Conservation (phyloP, 2,797 vertebrate species). For the Rhabdomys pumilio region DNA sequence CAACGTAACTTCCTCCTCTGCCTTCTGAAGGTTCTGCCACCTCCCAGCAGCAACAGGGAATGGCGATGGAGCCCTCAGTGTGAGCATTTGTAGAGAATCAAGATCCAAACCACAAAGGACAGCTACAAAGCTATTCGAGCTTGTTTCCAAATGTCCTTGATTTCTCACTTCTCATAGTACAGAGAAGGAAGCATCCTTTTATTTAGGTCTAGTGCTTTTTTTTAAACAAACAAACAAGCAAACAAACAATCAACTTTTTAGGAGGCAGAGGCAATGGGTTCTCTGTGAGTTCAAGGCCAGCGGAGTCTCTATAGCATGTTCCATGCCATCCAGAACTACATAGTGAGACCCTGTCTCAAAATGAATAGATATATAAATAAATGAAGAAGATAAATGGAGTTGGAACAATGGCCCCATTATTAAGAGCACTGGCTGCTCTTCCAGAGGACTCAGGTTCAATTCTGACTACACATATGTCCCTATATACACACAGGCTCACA, state of each 20-base stretch:
- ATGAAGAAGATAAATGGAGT: background rate
- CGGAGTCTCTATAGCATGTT: background rate
- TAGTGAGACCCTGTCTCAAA: background rate
- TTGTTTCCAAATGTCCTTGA: conserved; percentile 34
- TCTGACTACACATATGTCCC: background rate
- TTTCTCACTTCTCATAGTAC: conserved; percentile 42
- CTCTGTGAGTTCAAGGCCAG: background rate
- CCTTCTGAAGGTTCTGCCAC: background rate
- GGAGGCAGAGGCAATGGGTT: background rate
- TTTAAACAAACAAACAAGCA: background rate
- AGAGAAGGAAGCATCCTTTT: conserved; percentile 33
- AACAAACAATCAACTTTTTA: background rate
- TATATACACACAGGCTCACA: background rate
- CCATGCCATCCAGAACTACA: background rate
- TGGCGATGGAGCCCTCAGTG: background rate
- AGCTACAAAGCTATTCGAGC: conserved; percentile 1
- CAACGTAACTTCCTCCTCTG: background rate
- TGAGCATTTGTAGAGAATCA: background rate
- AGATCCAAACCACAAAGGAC: background rate
- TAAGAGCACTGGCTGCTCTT: background rate
- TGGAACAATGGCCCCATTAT: background rate
- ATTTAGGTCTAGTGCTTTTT: background rate
- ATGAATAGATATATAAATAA: background rate
- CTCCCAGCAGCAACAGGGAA: background rate
- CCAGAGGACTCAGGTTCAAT: background rate